Conservation (phyloP, 2,113 vertebrate genomes). For the Otolemur garnettii region DNA sequence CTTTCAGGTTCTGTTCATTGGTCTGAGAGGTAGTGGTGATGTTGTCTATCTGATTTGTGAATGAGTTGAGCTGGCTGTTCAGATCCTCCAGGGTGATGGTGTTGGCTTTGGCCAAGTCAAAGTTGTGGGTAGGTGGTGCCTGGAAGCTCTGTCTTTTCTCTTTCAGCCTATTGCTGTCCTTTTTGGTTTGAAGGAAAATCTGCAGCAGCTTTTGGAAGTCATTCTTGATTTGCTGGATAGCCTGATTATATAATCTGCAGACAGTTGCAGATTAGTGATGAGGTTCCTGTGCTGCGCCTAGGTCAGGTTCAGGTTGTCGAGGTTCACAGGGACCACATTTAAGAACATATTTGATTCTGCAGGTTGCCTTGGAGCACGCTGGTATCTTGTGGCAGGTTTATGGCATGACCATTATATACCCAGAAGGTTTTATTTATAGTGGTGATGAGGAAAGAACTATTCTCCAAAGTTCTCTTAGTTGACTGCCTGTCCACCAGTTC, state of each 20-base stretch:
- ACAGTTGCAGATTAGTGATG: slow-evolving; percentile 91
- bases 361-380: slow-evolving; percentile 91
- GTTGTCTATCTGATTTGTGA: slow-evolving; percentile 93
- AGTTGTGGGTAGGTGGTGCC: slow-evolving; percentile 91
- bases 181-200: slow-evolving; percentile 91
- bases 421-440: slow-evolving; percentile 94
- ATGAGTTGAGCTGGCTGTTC: slow-evolving; percentile 91
- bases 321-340: slow-evolving; percentile 91
- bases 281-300: slow-evolving; percentile 94
- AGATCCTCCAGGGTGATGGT: slow-evolving; percentile 95
- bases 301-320: slow-evolving; percentile 95
- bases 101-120: slow-evolving; percentile 92
- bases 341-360: slow-evolving; percentile 92
- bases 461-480: slow-evolving; percentile 93
- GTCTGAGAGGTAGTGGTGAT: slow-evolving; percentile 92
- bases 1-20: slow-evolving; percentile 93
- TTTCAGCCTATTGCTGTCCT: slow-evolving; percentile 94
- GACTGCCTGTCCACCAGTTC: slow-evolving; percentile 91
- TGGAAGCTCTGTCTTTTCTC: slow-evolving; percentile 95
- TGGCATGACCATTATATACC: slow-evolving; percentile 91
- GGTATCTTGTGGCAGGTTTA: slow-evolving; percentile 93
- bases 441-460: slow-evolving; percentile 92
- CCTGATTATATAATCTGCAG: slow-evolving; percentile 93
- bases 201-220: slow-evolving; percentile 95
- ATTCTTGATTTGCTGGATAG: slow-evolving; percentile 93